These are phyloP conservation scores for Autographa gamma DNA, from an alignment of 2,888 invertebrate genomes.

Conservation along the genomic window DNA sequence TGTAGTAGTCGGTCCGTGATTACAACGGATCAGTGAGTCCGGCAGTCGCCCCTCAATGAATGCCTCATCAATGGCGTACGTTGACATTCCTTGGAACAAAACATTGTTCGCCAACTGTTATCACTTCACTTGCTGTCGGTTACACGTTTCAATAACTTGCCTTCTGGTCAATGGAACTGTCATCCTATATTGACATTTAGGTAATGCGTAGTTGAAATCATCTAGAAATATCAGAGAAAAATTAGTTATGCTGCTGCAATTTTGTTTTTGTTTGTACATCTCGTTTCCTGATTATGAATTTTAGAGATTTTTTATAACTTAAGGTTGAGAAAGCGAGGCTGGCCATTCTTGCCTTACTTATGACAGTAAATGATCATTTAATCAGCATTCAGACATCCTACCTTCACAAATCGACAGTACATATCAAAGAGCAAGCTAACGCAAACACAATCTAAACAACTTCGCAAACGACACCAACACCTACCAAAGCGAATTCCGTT, in stretches of 20 bases:
- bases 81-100: conserved; percentile 4
- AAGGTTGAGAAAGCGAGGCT: background rate
- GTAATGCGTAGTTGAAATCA: no score
- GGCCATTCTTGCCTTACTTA: background rate
- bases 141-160: background rate
- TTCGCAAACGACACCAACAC: conserved; percentile 26
- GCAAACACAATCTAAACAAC: conserved; percentile 1
- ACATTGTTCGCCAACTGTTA: conserved; percentile 4
- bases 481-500: conserved; percentile 44
- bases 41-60: background rate
- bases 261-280: no score
- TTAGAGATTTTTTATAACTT: background rate
- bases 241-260: no score
- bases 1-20: conserved; percentile 3
- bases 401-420: conserved; percentile 5
- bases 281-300: no score
- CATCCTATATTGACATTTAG: background rate
- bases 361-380: background rate
- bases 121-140: background rate
- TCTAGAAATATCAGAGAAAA: no score
- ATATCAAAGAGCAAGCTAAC: conserved; percentile 23
- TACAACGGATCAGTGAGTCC: background rate
- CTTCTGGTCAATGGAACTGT: conserved; percentile 1
- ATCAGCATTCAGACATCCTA: background rate
- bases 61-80: conserved; percentile 4